Conservation (phyloP, 2,888 invertebrate species). For the Phasia obesa region DNA sequence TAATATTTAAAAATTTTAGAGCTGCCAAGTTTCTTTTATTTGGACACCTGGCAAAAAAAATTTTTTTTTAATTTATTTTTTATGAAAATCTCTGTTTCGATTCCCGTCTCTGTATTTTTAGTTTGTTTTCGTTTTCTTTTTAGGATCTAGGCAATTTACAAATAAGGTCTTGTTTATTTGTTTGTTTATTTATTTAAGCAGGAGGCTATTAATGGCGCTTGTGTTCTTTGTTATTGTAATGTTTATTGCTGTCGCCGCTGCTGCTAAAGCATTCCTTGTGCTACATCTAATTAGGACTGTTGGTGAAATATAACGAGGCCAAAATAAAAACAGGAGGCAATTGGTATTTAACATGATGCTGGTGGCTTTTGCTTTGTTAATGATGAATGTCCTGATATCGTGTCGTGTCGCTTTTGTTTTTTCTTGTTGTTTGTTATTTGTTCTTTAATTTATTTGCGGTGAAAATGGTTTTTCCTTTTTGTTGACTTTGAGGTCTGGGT, state of each 20-base stretch:
- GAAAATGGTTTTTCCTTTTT: constrained; percentile 48
- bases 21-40: constrained; percentile 54
- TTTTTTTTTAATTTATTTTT: too few relatives aligned
- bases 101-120: neutral
- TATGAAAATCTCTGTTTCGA: too few relatives aligned
- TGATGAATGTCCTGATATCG: constrained; percentile 68
- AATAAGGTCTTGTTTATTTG: too few relatives aligned
- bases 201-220: constrained; percentile 43
- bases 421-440: constrained; percentile 18
- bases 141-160: constrained; percentile 32
- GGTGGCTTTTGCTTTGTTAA: constrained; percentile 52
- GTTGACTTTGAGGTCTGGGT: constrained; percentile 47
- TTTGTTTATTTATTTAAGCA: constrained; percentile 49
- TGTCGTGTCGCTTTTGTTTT: constrained; percentile 39
- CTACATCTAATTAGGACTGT: constrained; percentile 56
- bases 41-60: constrained; percentile 56
- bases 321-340: constrained; percentile 31
- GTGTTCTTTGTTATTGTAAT: constrained; percentile 31
- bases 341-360: too few relatives aligned
- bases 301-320: constrained; percentile 51
- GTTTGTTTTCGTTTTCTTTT: neutral
- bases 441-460: constrained; percentile 55
- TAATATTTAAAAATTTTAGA: constrained; percentile 77
- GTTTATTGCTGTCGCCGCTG: constrained; percentile 42
- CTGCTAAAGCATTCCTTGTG: constrained; percentile 34